These are phyloP conservation scores for Alcedo atthis DNA, from an alignment of 2,797 vertebrate species.

Conservation along the genomic window DNA sequence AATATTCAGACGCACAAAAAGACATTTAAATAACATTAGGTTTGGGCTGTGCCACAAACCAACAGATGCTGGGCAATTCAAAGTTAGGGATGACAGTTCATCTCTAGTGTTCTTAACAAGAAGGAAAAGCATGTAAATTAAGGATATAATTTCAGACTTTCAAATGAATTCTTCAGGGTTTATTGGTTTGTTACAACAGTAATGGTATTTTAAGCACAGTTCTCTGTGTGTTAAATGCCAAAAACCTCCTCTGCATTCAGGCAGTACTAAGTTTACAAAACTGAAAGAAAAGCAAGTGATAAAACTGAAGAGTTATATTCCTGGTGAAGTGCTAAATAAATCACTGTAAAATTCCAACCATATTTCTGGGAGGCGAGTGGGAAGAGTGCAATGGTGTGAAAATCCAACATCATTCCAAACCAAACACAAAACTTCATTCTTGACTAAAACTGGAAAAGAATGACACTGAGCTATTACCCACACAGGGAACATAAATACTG, in stretches of 20 bases:
- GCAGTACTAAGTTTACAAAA: not conserved
- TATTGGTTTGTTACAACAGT: not conserved
- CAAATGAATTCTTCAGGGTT: not conserved
- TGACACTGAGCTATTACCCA: not conserved
- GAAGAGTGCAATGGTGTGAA: not conserved
- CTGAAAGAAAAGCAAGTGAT: not conserved
- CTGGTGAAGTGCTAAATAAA: constrained; percentile 27
- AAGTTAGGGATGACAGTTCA: constrained; percentile 12
- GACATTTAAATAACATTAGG: not conserved
- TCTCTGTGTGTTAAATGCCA: constrained; percentile 7
- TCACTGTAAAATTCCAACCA: not conserved
- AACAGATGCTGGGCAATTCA: constrained; percentile 29
- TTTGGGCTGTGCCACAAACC: not conserved
- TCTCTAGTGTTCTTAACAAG: constrained; percentile 18
- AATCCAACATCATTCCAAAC: not conserved
- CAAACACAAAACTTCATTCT: not conserved
- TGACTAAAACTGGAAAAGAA: not conserved
- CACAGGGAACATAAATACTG: not conserved
- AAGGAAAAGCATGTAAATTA: constrained; percentile 14
- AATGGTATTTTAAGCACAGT: constrained; percentile 36
- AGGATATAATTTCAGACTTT: constrained; percentile 21
- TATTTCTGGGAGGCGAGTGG: not conserved
- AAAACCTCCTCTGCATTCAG: not conserved
- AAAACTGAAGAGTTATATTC: not conserved
- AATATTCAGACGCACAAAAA: not conserved